Conservation (phyloP, 2,888 invertebrate species). For the Rhagonycha lutea region DNA sequence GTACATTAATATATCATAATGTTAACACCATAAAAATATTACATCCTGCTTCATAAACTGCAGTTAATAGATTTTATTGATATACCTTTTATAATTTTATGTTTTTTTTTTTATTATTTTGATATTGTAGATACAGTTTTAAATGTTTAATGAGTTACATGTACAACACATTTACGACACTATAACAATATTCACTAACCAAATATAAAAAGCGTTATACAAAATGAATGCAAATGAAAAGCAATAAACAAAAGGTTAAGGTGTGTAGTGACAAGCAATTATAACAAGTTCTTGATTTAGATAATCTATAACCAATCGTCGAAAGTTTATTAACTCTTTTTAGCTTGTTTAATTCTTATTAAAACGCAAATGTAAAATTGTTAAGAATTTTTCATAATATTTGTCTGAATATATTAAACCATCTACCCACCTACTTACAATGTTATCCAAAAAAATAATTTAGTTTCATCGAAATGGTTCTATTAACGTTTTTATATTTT, state of each 20-base stretch:
- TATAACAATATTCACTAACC: neutral
- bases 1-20: neutral
- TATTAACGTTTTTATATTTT: neutral
- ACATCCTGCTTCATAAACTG: neutral
- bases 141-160: neutral
- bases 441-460: neutral
- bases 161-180: neutral
- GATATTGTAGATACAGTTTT: neutral
- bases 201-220: constrained; percentile 27
- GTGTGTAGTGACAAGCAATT: constrained; percentile 51
- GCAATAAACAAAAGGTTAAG: constrained; percentile 46
- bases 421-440: neutral
- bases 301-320: constrained; percentile 38
- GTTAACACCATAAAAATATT: neutral
- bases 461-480: neutral
- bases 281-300: constrained; percentile 41
- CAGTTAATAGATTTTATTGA: neutral
- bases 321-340: neutral
- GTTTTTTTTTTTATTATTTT: neutral
- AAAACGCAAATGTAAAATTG: neutral
- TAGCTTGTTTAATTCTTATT: neutral
- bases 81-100: neutral
- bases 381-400: neutral
- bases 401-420: neutral
- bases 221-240: constrained; percentile 45